A percentile compares a stretch with the other conserved stretches of the same genome.
Conservation (phyloP, 2,113 vertebrate species). For the Oceanodroma tethys region DNA sequence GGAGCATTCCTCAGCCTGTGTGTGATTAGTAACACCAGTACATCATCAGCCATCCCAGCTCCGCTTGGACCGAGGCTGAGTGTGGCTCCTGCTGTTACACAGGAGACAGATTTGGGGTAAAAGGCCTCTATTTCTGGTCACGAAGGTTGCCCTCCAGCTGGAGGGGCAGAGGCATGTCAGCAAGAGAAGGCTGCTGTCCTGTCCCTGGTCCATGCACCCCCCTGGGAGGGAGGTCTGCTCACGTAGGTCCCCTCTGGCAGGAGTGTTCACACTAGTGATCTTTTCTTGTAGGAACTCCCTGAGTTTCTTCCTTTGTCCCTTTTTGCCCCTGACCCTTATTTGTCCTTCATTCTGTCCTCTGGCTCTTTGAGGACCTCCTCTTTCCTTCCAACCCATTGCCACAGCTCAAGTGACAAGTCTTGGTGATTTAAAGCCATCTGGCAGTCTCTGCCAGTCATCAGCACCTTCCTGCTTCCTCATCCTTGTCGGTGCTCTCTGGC, state of each 20-base stretch:
- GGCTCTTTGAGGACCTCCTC: neutral
- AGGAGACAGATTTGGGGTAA: neutral
- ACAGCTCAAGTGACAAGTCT: neutral
- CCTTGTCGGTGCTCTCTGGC: neutral
- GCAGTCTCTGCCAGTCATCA: neutral
- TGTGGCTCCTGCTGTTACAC: neutral
- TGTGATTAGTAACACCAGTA: neutral
- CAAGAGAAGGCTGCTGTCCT: neutral
- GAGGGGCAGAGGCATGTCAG: neutral
- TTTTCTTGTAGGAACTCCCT: neutral
- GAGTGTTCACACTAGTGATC: neutral
- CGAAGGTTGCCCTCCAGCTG: neutral
- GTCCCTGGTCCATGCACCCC: neutral
- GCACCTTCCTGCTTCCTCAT: neutral
- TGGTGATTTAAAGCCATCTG: neutral
- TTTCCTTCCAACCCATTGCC: neutral
- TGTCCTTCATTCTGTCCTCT: neutral
- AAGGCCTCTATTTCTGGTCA: neutral
- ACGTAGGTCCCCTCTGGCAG: neutral
- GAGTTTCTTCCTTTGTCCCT: neutral
- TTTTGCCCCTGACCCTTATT: neutral
- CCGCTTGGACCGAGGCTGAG: neutral
- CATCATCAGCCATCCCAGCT: neutral
- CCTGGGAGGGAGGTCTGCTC: neutral
- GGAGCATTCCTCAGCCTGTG: neutral